Percentiles rank a stretch among this genome's conserved stretches.
phyloP scores from a whole-genome alignment of 2,113 vertebrate species.

The Psettodes erumei region DNA sequence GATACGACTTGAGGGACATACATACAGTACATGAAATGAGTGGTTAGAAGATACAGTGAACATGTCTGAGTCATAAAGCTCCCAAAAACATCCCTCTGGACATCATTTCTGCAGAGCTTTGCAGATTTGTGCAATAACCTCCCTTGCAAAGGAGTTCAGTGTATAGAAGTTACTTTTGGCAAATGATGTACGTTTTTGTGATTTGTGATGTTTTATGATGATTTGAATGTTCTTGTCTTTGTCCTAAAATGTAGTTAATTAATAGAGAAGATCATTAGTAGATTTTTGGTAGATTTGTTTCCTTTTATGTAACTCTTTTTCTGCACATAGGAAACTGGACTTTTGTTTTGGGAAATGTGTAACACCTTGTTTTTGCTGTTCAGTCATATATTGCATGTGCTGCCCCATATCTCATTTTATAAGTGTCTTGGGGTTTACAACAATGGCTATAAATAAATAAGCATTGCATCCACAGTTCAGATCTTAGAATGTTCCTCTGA shows the following conservation, averaged over 20 bases:
- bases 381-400: neutral
- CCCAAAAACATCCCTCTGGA: slow-evolving; percentile 14
- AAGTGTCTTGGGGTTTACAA: neutral
- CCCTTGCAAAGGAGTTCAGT: neutral
- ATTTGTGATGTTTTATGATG: no score
- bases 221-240: neutral
- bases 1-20: slow-evolving; percentile 37
- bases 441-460: neutral
- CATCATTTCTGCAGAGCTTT: slow-evolving; percentile 35
- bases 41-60: slow-evolving; percentile 36
- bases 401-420: neutral
- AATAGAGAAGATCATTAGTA: neutral
- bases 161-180: slow-evolving; percentile 20
- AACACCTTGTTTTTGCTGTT: neutral
- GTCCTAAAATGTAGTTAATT: neutral
- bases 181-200: no score
- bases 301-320: no score
- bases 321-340: neutral
- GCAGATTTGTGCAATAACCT: slow-evolving; percentile 36
- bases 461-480: neutral
- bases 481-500: neutral
- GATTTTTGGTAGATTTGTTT: no score
- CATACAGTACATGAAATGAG: slow-evolving; percentile 4
- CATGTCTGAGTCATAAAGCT: slow-evolving; percentile 40
- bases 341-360: neutral